phyloP scores from a whole-genome alignment of 2,797 vertebrate genomes.

The Hydrocynus forskahlii region DNA sequence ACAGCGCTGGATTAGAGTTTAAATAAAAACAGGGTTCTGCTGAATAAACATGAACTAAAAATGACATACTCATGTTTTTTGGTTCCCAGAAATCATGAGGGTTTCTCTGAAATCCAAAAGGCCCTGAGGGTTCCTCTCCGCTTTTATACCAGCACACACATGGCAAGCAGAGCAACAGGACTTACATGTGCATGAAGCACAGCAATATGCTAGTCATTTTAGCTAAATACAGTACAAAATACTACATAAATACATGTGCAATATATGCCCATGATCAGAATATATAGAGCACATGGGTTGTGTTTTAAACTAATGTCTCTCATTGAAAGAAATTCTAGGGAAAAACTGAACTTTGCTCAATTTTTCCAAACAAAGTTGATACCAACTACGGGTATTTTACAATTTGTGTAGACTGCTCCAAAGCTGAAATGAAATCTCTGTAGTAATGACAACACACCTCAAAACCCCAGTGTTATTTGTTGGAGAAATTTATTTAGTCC shows the following conservation, averaged over 20 bases:
- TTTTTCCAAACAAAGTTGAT: neutral
- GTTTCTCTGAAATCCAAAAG: too few species aligned
- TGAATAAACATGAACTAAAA: too few species aligned
- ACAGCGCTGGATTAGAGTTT: too few species aligned
- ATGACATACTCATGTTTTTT: too few species aligned
- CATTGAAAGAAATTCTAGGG: neutral
- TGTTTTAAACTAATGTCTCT: neutral
- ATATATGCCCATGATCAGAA: neutral
- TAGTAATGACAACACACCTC: constrained; percentile 17
- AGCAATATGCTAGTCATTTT: neutral
- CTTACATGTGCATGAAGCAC: too few species aligned
- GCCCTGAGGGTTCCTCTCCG: too few species aligned
- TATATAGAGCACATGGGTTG: neutral
- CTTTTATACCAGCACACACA: neutral
- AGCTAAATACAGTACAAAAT: neutral
- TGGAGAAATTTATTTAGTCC: constrained; percentile 28
- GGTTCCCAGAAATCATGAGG: too few species aligned
- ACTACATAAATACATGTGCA: too few species aligned
- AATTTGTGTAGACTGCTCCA: neutral
- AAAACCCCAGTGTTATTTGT: constrained; percentile 17
- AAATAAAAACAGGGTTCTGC: too few species aligned
- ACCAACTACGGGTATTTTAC: neutral
- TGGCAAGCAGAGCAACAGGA: neutral
- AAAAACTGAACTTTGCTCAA: neutral
- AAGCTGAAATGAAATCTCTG: neutral